Base-by-base conservation (phyloP, 2,797 vertebrate species). In the Hyperoplus immaculatus region DNA sequence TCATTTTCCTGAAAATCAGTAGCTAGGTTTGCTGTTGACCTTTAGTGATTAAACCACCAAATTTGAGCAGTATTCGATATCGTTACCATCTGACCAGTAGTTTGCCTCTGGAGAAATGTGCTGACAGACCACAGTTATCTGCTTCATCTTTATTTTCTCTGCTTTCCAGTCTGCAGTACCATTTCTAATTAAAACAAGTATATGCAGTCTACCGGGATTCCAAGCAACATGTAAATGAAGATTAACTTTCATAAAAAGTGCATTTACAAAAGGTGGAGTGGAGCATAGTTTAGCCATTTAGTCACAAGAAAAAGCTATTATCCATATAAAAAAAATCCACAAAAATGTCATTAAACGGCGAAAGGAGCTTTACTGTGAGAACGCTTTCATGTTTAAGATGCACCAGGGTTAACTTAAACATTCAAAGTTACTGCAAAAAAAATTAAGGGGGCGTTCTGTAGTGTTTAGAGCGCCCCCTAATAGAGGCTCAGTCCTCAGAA, bases 131-230 rank as follows among this genome's bases (percentile, higher is more conserved):
- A 3, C 55, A 45, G 21, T 36, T 15, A 67, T 43, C 36, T 56
- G 51, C 58, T 47, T 62, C 10, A 12, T 53, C 29, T 29, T 29
- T 29, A 29, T 53, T 49, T 47, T 21, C 50, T 49, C 12, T 13
- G 61, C 13, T 42, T 41, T 62, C 1, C 0, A 0, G 11, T 16
- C 18, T 49, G 2, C 11, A 46, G 11, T 29, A 55, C 3, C 10
- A 45, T 69, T 55, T 74, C 6, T 18, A 82, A 10, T 53, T 15
- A 13, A 63, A 62, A 54, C 10, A 59, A 15, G 7, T 36, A 1
- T 1, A 39, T 45, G 45, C 11, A 41, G 14, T 10, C 29, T 43
- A 21, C 16, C 13, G 38, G 9, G 8, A 11, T 2, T 6, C 38
- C 11, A 57, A 18, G 16, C 13, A 45, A 42, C 10, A 16, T 11